Evolutionary conservation across 2,888 invertebrate species (phyloP), one percentile per base, ranked within the genome.

Genomic region (Scaptomyza tumidula): DNA sequence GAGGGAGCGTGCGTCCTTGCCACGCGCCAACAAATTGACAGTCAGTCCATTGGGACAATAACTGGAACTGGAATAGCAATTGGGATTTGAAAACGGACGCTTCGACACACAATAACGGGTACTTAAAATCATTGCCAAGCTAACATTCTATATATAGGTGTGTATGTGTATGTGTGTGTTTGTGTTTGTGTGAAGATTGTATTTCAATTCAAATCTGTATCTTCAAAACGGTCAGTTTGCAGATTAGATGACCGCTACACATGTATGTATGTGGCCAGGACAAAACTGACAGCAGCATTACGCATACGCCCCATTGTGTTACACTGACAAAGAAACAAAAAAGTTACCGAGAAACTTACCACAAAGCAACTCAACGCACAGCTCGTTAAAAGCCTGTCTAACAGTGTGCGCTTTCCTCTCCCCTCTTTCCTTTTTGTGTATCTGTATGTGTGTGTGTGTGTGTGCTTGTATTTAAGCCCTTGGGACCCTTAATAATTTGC

Each of bases 401-500:
- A 3, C 46, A 31, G 2, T 37, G 39, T 10, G 6, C 31, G 1
- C 29, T 31, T 14, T 29, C 6, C 13, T 11, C 31, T 13, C 1
- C 6, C 10, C 33, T 13, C 2, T 9, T 61, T 44, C 16, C 31
- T 29, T 6, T 46, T 1, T 27, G 11, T 43, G 16, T 43, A 19
- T 29, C n/a, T 29, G 11, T 45, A 13, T 46, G n/a, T 27, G n/a
- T 45, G 45, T 33, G 16, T n/a, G 41, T 39, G n/a, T 31, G 46
- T 41, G 33, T 33, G n/a, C 35, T 33, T 43, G 61, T 16, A 13
- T 39, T 16, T 57, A 44, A 44, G 54, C 73, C 55, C 63, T 59
- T 44, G 76, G 65, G 65, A 72, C 56, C 45, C 79, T 73, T 67
- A 75, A 81, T 77, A 82, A 81, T 80, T 80, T 84, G 85, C 84